phyloP scores from a whole-genome alignment of 2,113 vertebrate species.

The Oxygymnocypris stewartii region DNA sequence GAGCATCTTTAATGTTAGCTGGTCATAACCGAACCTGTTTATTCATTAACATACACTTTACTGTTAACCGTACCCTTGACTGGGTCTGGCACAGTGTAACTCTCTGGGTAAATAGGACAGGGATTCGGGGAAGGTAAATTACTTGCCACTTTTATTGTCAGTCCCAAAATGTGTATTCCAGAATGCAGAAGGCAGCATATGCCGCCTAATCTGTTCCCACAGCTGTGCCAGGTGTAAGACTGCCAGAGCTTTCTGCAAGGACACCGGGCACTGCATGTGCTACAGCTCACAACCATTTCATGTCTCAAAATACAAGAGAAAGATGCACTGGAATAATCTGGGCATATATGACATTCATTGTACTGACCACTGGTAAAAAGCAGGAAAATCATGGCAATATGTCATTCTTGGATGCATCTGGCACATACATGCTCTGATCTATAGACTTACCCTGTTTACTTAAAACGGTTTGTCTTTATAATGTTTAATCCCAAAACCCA shows the following conservation, averaged over 20 bases:
- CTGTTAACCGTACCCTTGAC: slow-evolving; percentile 51
- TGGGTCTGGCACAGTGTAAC: slow-evolving; percentile 43
- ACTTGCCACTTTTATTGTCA: slow-evolving; percentile 63
- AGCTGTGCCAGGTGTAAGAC: slow-evolving; percentile 67
- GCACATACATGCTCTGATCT: neutral
- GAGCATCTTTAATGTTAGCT: slow-evolving; percentile 23
- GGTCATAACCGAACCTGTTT: slow-evolving; percentile 26
- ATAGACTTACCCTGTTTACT: neutral
- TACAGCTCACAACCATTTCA: neutral
- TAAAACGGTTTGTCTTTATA: neutral
- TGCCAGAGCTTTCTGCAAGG: slow-evolving; percentile 64
- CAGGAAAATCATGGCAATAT: neutral
- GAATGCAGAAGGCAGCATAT: slow-evolving; percentile 65
- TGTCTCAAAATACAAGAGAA: neutral
- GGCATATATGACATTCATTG: neutral
- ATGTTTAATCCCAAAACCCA: neutral
- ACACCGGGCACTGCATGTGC: slow-evolving; percentile 45
- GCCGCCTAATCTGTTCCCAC: slow-evolving; percentile 65
- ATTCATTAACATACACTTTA: slow-evolving; percentile 55
- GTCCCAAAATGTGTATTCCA: slow-evolving; percentile 65
- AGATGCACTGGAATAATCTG: neutral
- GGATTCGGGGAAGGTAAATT: slow-evolving; percentile 51
- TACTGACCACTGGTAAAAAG: too few species aligned
- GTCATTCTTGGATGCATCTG: neutral
- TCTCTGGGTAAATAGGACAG: slow-evolving; percentile 27